Conservation (phyloP, 2,113 vertebrate species). For the Drymodes brunneopygia region DNA sequence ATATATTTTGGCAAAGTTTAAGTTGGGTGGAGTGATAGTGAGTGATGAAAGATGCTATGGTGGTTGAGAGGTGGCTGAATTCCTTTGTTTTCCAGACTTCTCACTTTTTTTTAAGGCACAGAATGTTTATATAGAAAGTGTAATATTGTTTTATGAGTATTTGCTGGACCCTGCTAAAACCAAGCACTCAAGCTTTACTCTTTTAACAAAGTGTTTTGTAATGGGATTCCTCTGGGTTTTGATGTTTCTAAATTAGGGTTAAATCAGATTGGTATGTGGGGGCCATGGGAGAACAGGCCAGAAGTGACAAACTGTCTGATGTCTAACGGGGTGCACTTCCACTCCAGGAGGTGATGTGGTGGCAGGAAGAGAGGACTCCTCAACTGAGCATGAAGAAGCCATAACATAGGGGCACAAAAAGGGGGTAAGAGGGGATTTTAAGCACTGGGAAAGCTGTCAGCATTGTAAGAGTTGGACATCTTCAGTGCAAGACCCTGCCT, state of each 20-base stretch:
- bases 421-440: neutral
- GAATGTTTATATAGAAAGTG: constrained; percentile 45
- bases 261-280: neutral
- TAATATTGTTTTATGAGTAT: constrained; percentile 47
- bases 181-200: neutral
- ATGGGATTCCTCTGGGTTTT: constrained; percentile 25
- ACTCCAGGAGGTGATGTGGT: neutral
- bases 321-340: neutral
- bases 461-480: neutral
- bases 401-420: neutral
- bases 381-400: neutral
- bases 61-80: constrained; percentile 26
- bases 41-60: constrained; percentile 57
- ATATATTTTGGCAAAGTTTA: constrained; percentile 48
- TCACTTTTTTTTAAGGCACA: neutral
- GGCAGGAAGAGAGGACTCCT: neutral
- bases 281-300: neutral
- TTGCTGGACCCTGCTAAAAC: constrained; percentile 20
- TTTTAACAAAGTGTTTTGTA: constrained; percentile 39
- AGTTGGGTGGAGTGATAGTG: constrained; percentile 29
- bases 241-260: constrained; percentile 16
- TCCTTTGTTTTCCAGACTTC: constrained; percentile 49
- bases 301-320: constrained; percentile 14
- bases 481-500: neutral
- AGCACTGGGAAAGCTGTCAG: neutral